A percentile compares a stretch with the other conserved stretches of the same genome.
phyloP scores from a whole-genome alignment of 2,113 vertebrate species.

The Pedionomus torquatus region DNA sequence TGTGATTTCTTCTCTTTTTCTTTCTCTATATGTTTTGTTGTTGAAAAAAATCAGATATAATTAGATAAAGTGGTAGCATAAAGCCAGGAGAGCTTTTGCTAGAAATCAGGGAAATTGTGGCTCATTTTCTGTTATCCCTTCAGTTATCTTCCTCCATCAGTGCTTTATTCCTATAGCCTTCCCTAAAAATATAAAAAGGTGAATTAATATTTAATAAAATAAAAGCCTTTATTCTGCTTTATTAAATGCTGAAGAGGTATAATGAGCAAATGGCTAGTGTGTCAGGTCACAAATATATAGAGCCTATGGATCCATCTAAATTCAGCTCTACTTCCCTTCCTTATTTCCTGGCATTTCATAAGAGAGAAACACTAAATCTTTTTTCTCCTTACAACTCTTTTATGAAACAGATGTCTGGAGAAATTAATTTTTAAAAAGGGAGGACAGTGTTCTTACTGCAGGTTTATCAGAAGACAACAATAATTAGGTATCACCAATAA shows the following conservation, averaged over 20 bases:
- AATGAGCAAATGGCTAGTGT: constrained; percentile 21
- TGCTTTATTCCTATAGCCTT: constrained; percentile 28
- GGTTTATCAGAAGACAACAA: neutral
- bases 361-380: neutral
- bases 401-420: neutral
- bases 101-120: neutral
- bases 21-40: constrained; percentile 24
- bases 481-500: neutral
- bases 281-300: neutral
- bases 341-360: neutral
- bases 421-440: constrained; percentile 36
- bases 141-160: neutral
- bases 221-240: constrained; percentile 60
- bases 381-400: neutral
- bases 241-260: constrained; percentile 49
- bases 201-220: constrained; percentile 74
- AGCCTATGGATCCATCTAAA: neutral
- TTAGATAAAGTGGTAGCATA: neutral
- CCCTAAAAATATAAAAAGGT: constrained; percentile 57
- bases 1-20: constrained; percentile 15
- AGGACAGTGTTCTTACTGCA: neutral
- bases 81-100: neutral
- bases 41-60: neutral
- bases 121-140: neutral
- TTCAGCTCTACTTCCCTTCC: neutral